A percentile compares a stretch with the other conserved stretches of the same genome.
Conservation (phyloP, 2,888 invertebrate species). For the Lochmaea crataegi region DNA sequence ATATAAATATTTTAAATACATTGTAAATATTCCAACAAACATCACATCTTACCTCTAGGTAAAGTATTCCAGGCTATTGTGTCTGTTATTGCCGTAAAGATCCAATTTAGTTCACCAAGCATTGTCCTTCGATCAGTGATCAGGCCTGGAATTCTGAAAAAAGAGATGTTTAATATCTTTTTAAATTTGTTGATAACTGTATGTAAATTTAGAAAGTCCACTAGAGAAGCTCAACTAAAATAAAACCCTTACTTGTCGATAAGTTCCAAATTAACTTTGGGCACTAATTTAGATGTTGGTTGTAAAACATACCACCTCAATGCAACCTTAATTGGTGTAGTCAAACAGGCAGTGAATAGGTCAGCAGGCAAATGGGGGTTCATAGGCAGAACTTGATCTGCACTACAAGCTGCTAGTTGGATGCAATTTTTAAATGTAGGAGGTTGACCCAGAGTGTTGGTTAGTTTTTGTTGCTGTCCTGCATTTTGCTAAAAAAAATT, state of each 20-base stretch:
- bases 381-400: conserved; percentile 95
- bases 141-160: conserved; percentile 89
- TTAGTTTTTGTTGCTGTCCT: conserved; percentile 40
- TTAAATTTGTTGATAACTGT: background rate
- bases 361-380: conserved; percentile 97
- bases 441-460: conserved; percentile 47
- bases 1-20: too few relatives aligned
- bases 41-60: conserved; percentile 74
- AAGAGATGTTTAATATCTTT: background rate
- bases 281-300: conserved; percentile 82
- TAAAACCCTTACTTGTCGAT: conserved; percentile 84
- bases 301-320: conserved; percentile 94
- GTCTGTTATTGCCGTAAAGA: conserved; percentile 99
- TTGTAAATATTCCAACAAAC: too few relatives aligned
- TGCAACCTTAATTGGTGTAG: conserved; percentile 97
- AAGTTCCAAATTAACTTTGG: conserved; percentile 83
- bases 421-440: conserved; percentile 90
- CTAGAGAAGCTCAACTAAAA: background rate
- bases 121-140: conserved; percentile 95
- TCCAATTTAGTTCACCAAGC: conserved; percentile 99
- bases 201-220: background rate
- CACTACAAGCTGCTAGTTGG: conserved; percentile 94
- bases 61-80: conserved; percentile 99
- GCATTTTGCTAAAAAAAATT: conserved; percentile 45
- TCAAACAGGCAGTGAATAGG: conserved; percentile 97